phyloP scores from a whole-genome alignment of 2,797 vertebrate species.

The Hozukius guyotensis region DNA sequence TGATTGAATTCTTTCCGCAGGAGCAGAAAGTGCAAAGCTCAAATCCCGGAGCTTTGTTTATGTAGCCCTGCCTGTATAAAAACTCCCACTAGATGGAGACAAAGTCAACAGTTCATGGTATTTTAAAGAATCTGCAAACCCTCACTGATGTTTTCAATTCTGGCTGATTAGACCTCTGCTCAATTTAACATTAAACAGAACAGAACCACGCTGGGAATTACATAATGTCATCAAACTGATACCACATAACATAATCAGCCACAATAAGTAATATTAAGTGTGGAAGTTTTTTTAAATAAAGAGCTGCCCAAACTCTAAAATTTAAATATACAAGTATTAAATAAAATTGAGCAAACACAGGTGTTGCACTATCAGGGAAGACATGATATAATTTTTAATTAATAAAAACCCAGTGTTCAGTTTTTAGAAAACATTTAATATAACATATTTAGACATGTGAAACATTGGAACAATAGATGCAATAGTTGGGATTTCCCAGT shows the following conservation, averaged over 20 bases:
- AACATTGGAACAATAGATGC: background rate
- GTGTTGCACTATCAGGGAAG: background rate
- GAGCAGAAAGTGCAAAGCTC: rapidly evolving
- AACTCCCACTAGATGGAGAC: constrained; percentile 31
- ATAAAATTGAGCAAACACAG: background rate
- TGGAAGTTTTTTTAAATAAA: background rate
- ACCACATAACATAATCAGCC: background rate
- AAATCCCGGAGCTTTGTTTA: background rate
- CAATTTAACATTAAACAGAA: background rate
- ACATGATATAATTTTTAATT: background rate
- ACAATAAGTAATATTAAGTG: background rate
- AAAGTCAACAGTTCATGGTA: background rate
- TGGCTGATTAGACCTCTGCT: background rate
- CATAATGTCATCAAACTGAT: background rate
- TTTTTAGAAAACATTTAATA: constrained; percentile 43
- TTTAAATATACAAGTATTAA: background rate
- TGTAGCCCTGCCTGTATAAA: background rate
- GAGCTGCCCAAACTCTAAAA: background rate
- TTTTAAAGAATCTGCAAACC: background rate
- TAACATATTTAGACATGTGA: constrained; percentile 22
- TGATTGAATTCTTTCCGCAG: rapidly evolving
- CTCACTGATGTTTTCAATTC: background rate
- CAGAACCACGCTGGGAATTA: background rate
- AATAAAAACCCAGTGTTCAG: background rate
- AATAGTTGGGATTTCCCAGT: background rate